Evolutionary conservation across 2,113 vertebrate genomes (phyloP), one percentile per base, ranked within the genome.

Genomic region (Syngnathus typhle): DNA sequence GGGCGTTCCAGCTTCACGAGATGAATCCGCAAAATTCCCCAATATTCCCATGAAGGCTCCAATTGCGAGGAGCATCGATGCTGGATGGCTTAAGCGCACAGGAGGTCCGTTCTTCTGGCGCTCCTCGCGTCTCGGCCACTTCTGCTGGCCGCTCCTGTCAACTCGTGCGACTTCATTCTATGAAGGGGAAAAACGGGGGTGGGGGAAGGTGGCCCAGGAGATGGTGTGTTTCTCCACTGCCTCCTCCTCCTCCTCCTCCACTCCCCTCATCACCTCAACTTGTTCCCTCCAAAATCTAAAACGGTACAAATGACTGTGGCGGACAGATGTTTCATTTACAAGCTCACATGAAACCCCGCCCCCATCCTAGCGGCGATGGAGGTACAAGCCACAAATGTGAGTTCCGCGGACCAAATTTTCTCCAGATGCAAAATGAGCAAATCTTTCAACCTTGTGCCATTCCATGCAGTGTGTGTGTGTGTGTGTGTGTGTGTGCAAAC

Each of bases 81-180:
- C 67, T 44, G 38, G 43, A 70, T 54, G 67, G 80, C 67, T 75
- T 77, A 47, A 73, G 66, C 46, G 51, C 81, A 69, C 76, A 59
- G 52, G 68, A 72, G 65, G 66, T 74, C 76, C 67, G 76, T 76
- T 78, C 59, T 72, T 75, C 68, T 67, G 65, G 62, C 76, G 67
- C 73, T 66, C 64, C 58, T 67, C 60, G 65, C 69, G 19, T 1
- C 68, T 73, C 61, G 11, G 76, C 77, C 74, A 59, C 76, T 76
- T 37, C 55, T 77, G 75, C 77, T 69, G 71, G 73, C 63, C 72
- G 70, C 70, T 59, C 73, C 75, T 65, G 65, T 76, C 21, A 79
- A 78, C 68, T 73, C 71, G 72, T 71, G 73, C 75, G 80, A 89
- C 73, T 84, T 85, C 84, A 87, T 76, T 89, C 77, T 63, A 32